Evolutionary conservation across 2,888 invertebrate species (phyloP), one percentile per base, ranked within the genome.

Genomic region (Calameuta idolon): DNA sequence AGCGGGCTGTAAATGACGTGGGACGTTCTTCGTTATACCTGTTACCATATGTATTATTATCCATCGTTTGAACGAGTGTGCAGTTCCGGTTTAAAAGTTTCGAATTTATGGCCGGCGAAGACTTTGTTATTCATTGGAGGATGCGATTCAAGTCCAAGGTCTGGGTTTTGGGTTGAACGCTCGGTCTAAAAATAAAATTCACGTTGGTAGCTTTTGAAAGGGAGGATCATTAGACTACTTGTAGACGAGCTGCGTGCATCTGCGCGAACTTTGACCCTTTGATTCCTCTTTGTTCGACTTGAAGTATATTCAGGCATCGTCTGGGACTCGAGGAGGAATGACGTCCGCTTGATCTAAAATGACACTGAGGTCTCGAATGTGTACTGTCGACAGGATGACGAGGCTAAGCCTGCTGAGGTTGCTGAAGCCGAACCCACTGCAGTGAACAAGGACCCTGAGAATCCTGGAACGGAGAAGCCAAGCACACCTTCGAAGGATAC

Each of bases 331-430:
- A 9, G 9, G 23, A 23, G 55, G 23, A 23, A 55, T 23, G 55
- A 23, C 68, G 30, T 55, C 11, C 71, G 30, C 71, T 71, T 31
- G 23, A 30, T 71, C 12, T 71, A 4, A 23, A 55, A 55, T 23
- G 9, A 23, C 9, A 55, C 55, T 55, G 55, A 55, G 15, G 2
- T 55, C 23, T 23, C 23, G 9, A 55, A 55, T 71, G 69, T 73
- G 37, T 74, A 68, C 55, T 55, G 69, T 71, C 73, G 23, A n/a
- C 35, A 85, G 90, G 90, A 90, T 23, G 92, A 85, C 74, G 89
- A 82, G 86, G 88, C 81, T 81, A 91, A 87, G 88, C 88, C 87
- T 79, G 90, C 81, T 85, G 92, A 87, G 87, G 77, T 85, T 71
- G 82, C 77, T 11, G 89, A 89, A 77, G 77, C 83, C 30, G 83